Evolutionary conservation across 2,797 vertebrate genomes (phyloP).

Genomic region (Scolopax bukidnonensis): DNA sequence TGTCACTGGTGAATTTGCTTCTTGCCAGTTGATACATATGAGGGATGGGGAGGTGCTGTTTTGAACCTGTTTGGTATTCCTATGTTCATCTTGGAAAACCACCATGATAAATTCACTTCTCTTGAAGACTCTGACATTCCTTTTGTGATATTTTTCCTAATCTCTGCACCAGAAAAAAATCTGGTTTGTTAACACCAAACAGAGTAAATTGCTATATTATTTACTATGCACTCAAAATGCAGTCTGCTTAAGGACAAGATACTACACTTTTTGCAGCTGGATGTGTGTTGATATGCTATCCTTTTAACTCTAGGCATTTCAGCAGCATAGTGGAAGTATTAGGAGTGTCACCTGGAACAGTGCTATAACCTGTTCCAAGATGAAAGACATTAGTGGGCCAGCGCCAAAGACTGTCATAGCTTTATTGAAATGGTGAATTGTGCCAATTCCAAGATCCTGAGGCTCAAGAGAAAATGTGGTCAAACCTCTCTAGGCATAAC

Average conservation of each 20-base stretch:
- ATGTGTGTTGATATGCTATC: background rate
- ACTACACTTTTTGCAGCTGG: background rate
- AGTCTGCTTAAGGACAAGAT: background rate
- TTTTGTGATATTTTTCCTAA: background rate
- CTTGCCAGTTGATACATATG: fast-evolving
- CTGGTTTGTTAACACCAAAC: background rate
- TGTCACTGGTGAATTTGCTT: background rate
- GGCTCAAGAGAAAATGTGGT: background rate
- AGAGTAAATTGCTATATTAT: background rate
- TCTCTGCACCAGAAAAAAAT: background rate
- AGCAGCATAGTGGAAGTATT: background rate
- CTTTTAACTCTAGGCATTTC: background rate
- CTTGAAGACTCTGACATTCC: background rate
- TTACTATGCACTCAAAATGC: background rate
- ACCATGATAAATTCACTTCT: background rate
- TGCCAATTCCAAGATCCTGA: background rate
- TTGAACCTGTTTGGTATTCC: background rate
- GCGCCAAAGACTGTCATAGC: background rate
- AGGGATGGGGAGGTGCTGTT: background rate
- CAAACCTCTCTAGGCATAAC: background rate
- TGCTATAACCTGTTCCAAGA: background rate
- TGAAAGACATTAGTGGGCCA: background rate
- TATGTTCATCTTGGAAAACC: background rate
- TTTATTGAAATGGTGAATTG: background rate
- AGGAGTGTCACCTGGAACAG: background rate